Evolutionary conservation across 1,140 invertebrate genomes (phyloP).

Genomic region (Melipona quadrifasciata): DNA sequence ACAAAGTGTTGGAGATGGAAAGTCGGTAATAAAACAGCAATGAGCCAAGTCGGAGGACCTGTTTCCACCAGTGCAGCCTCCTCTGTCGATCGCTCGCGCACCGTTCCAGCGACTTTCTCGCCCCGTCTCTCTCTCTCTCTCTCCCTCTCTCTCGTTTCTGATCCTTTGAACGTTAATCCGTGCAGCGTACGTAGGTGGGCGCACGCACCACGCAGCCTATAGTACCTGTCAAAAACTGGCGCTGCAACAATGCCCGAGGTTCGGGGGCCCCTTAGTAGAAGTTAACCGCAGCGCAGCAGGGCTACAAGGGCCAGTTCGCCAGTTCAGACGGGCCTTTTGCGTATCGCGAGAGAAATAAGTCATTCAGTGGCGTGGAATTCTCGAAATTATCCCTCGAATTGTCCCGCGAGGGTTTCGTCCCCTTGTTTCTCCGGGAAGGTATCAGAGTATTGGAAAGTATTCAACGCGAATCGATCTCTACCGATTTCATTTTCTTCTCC

Average conservation of each 20-base stretch:
- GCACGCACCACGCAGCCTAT: constrained; percentile 46
- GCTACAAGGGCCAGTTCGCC: constrained; percentile 59
- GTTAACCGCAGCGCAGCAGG: constrained; percentile 71
- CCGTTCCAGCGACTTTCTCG: neutral
- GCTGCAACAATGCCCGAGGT: constrained; percentile 68
- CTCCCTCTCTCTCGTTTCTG: neutral
- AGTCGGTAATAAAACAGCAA: constrained; percentile 68
- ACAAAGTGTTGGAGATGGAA: constrained; percentile 11
- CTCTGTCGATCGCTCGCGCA: constrained; percentile 4
- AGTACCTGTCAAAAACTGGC: constrained; percentile 75
- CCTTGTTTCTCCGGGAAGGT: neutral
- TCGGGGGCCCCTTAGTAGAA: constrained; percentile 61
- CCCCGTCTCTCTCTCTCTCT: neutral
- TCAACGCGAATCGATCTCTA: neutral
- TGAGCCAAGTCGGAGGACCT: constrained; percentile 55
- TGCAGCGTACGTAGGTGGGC: constrained; percentile 65
- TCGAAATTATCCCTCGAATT: neutral
- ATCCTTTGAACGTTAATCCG: constrained; percentile 68
- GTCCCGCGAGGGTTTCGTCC: too few relatives aligned
- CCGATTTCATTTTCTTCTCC: neutral
- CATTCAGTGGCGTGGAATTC: constrained; percentile 54
- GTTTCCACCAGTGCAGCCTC: constrained; percentile 27
- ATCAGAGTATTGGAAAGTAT: neutral
- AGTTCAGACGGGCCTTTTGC: constrained; percentile 53
- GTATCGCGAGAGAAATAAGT: constrained; percentile 63